Base-by-base conservation (phyloP, 2,888 invertebrate genomes). In the Desoria tigrina region DNA sequence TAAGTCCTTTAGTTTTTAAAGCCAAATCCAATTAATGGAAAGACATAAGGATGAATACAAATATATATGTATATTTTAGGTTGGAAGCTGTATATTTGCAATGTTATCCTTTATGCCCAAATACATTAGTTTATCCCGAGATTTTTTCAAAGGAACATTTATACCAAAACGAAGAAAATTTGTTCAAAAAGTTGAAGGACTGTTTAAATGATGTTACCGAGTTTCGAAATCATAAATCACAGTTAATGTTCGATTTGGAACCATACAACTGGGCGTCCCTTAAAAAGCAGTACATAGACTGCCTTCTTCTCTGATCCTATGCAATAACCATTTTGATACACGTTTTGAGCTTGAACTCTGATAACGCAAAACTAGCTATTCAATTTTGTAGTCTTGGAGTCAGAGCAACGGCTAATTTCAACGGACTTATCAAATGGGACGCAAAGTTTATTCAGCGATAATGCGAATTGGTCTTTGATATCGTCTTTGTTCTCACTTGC, bases 31-130 rank as follows among this genome's bases (percentile, higher is more conserved):
- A 42, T 42, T 63, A 14, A 59, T 11, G 16, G 39, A 14, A 42
- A 42, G 32, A 50, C 39, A 23, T n/a, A n/a, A n/a, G n/a, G n/a
- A n/a, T n/a, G n/a, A n/a, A n/a, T 11, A 16, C 18, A 3, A 59
- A 49, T 4, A 24, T 23, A 3, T 54, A 16, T 23, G 51, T 65
- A 72, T 60, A 68, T 79, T 81, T 58, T 77, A 87, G 87, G 84
- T 78, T 89, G 66, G 89, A 90, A 80, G 87, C 88, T n/a, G 84
- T 84, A 1, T 84, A 83, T 73, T 84, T 84, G 70, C 87, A 87
- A n/a, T 89, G 88, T 78, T 85, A 85, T 78, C 89, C 89, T 2
- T 79, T 90, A 27, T 86, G 86, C 59, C 89, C 89, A 6, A 86
- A 86, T 73, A 80, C 82, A 70, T 80, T 89, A 2, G 88, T 87